Evolutionary conservation across 2,797 vertebrate species (phyloP).

Genomic region (Trachurus trachurus): DNA sequence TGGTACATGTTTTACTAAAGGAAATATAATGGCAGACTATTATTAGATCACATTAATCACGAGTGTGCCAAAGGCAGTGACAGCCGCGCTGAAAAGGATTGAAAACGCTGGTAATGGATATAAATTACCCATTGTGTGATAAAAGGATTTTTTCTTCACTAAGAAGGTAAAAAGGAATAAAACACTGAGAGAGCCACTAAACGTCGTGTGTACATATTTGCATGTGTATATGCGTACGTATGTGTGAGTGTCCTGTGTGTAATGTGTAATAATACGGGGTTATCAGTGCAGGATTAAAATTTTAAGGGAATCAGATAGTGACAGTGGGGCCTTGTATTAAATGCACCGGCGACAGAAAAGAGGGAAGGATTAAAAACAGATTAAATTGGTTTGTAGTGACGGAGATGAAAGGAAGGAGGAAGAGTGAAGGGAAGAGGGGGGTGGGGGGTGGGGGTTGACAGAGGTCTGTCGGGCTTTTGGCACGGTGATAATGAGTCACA

Average conservation of each 20-base stretch:
- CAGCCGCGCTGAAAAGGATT: conserved; percentile 99
- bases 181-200: conserved; percentile 96
- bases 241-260: conserved; percentile 72
- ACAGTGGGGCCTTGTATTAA: conserved; percentile 84
- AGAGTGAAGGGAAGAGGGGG: conserved; percentile 43
- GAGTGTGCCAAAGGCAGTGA: conserved; percentile 99
- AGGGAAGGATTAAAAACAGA: conserved; percentile 82
- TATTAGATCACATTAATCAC: conserved; percentile 99
- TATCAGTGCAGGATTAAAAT: conserved; percentile 87
- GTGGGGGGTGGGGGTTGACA: conserved; percentile 81
- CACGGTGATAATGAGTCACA: conserved; percentile 89
- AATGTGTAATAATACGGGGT: conserved; percentile 88
- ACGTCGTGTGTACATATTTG: conserved; percentile 78
- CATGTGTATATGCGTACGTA: conserved; percentile 50
- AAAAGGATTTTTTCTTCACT: conserved; percentile 99
- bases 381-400: conserved; percentile 81
- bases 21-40: conserved; percentile 99
- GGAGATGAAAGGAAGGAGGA: conserved; percentile 74
- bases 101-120: conserved; percentile 99
- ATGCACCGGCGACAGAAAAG: conserved; percentile 74
- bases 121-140: conserved; percentile 99
- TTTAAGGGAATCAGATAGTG: conserved; percentile 89
- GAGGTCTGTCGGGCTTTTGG: conserved; percentile 88
- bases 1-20: conserved; percentile 99
- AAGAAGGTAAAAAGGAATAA: conserved; percentile 99